Percentiles rank a stretch among this genome's conserved stretches.
These are phyloP conservation scores for Sphenopsis melanotis DNA, from an alignment of 2,797 vertebrate genomes.

Conservation along the genomic window DNA sequence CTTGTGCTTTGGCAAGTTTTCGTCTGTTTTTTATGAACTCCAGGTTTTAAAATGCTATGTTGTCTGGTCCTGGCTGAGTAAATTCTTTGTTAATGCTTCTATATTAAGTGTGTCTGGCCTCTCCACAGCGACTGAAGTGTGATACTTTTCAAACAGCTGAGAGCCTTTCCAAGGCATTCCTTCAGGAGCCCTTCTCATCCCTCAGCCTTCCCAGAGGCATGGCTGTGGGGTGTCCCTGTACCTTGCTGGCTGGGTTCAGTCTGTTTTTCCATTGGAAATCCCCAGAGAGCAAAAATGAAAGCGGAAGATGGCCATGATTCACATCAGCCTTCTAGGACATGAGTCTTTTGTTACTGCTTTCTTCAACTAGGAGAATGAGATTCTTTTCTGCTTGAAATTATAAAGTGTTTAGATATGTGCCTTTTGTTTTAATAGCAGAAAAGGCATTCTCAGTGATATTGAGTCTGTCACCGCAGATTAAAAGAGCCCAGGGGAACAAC, in stretches of 20 bases:
- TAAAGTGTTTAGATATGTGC: neutral
- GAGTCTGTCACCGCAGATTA: neutral
- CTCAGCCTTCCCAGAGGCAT: neutral
- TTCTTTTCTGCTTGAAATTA: constrained; percentile 4
- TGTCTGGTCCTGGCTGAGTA: neutral
- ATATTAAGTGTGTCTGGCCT: constrained; percentile 2
- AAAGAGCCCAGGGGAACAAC: neutral
- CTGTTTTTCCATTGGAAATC: neutral
- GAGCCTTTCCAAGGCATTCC: neutral
- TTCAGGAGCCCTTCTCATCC: neutral
- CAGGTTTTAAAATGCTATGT: neutral
- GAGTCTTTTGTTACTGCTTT: neutral
- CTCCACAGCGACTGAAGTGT: neutral
- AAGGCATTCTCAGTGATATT: neutral
- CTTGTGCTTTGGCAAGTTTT: neutral
- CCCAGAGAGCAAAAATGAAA: neutral
- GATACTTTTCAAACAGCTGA: constrained; percentile 16
- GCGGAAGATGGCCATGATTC: neutral
- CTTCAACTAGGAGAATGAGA: neutral
- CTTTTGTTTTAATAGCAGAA: neutral
- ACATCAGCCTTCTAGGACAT: neutral
- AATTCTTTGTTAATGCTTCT: constrained; percentile 44
- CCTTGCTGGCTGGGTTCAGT: neutral
- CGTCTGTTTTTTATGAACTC: neutral
- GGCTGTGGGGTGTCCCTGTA: neutral